Conservation (phyloP, 1,140 invertebrate species). For the Drosophila novamexicana region DNA sequence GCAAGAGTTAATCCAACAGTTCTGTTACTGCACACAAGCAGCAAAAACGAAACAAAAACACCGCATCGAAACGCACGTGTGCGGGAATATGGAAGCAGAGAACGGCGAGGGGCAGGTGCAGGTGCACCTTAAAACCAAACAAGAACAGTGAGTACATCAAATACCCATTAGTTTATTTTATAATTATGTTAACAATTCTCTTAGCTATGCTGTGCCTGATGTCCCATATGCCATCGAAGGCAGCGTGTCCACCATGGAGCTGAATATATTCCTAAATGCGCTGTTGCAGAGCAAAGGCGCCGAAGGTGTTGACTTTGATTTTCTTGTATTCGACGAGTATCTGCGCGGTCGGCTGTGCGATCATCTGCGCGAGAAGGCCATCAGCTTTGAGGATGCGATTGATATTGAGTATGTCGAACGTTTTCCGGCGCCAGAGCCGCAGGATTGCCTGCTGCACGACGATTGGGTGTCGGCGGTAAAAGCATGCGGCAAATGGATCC, state of each 20-base stretch:
- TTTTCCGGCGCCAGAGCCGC: conserved; percentile 93
- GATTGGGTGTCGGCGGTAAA: conserved; percentile 97
- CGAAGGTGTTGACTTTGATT: conserved; percentile 92
- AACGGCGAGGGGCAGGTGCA: conserved; percentile 87
- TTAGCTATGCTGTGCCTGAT: conserved; percentile 94
- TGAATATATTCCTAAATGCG: conserved; percentile 93
- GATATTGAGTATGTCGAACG: conserved; percentile 96
- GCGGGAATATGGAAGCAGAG: conserved; percentile 74
- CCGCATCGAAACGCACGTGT: conserved; percentile 31
- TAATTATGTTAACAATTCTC: neutral
- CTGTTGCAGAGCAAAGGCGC: conserved; percentile 86
- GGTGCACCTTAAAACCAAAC: conserved; percentile 92
- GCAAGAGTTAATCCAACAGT: neutral
- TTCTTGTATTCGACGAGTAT: conserved; percentile 93
- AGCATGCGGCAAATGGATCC: conserved; percentile 91
- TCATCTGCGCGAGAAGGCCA: conserved; percentile 88
- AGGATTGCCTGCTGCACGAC: conserved; percentile 96
- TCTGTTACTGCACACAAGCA: neutral
- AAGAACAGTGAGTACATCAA: conserved; percentile 88
- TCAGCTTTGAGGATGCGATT: conserved; percentile 91
- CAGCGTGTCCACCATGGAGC: conserved; percentile 87
- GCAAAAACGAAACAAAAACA: conserved; percentile 2
- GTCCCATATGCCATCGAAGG: conserved; percentile 92
- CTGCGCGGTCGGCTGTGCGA: conserved; percentile 87
- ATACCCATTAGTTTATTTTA: neutral